Evolutionary conservation across 1,140 invertebrate species (phyloP), one percentile per base, ranked within the genome.

Genomic region (Drosophila asahinai): DNA sequence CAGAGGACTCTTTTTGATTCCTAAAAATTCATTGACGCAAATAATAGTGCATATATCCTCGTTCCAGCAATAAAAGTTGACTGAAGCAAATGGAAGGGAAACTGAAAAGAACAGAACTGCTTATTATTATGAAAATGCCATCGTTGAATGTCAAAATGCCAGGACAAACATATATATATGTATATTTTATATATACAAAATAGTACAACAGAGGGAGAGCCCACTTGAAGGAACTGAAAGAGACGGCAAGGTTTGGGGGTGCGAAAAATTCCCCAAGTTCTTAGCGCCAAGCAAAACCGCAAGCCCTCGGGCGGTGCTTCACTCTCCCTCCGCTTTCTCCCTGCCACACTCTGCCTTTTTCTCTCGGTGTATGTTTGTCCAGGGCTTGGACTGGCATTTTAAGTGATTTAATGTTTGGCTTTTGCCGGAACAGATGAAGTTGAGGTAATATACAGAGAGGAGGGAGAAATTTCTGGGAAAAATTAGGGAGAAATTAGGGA

Each of bases 361-460:
- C 59, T 65, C 43, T 19, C 47, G 15, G 72, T 76, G 72, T 33
- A 67, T 87, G 84, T 87, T 89, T 87, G 83, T 81, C 83, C 83
- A 83, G 68, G 84, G 61, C 81, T 89, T 74, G 64, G 76, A 76
- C 83, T 87, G 83, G 83, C 84, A 87, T 86, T 86, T 86, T 83
- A 86, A 86, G 83, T 86, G 83, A 86, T 86, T 86, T 89, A 86
- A 86, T 89, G 83, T 86, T 86, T 86, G 84, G 80, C 84, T 87
- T 86, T 89, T 79, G 62, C 71, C 66, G 55, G 58, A 71, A 77
- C 68, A 77, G 81, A 66, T 71, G 65, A 80, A 51, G 77, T 45
- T 84, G 72, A 72, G 66, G 70, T 73, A 73, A 73, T 73, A 45
- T 42, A 14, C 17, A 54, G 14, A 22, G 19, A 40, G 30, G 2